A percentile compares a stretch with the other conserved stretches of the same genome.
phyloP scores from a whole-genome alignment of 2,797 vertebrate genomes.

The Okamejei kenojei region DNA sequence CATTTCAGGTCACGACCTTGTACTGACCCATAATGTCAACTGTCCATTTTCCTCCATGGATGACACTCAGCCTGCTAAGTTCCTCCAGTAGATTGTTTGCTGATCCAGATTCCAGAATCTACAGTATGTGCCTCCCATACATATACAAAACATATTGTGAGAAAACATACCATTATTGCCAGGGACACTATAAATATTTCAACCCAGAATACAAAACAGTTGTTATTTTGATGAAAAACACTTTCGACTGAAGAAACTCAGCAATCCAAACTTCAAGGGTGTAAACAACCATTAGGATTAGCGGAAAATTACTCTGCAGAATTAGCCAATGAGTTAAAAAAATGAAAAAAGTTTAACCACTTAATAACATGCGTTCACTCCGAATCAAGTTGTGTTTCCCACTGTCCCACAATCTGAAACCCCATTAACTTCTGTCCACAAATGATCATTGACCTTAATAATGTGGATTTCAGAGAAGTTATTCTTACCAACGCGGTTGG shows the following conservation, averaged over 20 bases:
- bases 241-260: not conserved
- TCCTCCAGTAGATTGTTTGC: no score
- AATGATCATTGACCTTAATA: not conserved
- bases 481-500: constrained; percentile 73
- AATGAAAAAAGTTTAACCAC: not conserved
- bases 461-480: not conserved
- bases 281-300: not conserved
- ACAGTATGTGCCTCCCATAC: no score
- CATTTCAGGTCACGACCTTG: no score
- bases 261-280: not conserved
- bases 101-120: no score
- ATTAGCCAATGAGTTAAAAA: not conserved
- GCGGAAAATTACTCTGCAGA: not conserved
- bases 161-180: not conserved
- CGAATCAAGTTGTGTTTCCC: not conserved
- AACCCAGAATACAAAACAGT: not conserved
- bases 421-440: not conserved
- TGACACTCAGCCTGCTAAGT: no score
- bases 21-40: no score
- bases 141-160: not conserved
- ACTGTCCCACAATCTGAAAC: not conserved
- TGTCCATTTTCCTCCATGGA: no score
- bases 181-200: not conserved
- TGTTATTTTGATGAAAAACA: not conserved
- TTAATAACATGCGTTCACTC: not conserved